Evolutionary conservation across 1,140 invertebrate species (phyloP).

Genomic region (Nasonia vitripennis): DNA sequence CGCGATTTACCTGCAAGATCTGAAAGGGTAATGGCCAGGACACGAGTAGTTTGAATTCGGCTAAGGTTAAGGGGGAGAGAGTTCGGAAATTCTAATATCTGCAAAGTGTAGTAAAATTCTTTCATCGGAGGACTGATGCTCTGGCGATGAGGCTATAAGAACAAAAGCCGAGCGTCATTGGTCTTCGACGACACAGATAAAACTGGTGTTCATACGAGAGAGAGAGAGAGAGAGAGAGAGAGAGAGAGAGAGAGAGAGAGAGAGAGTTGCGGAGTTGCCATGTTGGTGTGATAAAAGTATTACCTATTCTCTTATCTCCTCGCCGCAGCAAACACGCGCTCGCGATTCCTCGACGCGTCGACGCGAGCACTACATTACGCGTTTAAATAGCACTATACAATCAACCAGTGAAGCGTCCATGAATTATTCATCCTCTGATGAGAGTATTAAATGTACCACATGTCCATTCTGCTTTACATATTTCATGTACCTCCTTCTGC

Average conservation of each 20-base stretch:
- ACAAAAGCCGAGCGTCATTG: conserved; percentile 25
- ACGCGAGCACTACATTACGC: neutral
- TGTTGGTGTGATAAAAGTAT: conserved; percentile 33
- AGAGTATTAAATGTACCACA: neutral
- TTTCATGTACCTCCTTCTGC: neutral
- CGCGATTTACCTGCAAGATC: too few species aligned
- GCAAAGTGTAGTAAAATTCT: neutral
- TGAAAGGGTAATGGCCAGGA: too few species aligned
- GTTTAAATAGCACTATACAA: conserved; percentile 17
- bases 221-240: too few species aligned
- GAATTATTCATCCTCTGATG: conserved; percentile 28
- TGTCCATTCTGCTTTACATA: conserved; percentile 1
- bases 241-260: too few species aligned
- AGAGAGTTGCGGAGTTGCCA: neutral
- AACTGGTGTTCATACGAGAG: neutral
- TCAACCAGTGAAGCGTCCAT: conserved; percentile 16
- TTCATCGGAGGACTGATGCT: neutral
- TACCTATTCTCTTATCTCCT: conserved; percentile 32
- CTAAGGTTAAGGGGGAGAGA: neutral
- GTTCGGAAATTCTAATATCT: neutral
- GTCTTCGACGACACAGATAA: conserved; percentile 9
- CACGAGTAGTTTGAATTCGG: neutral
- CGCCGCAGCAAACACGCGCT: neutral
- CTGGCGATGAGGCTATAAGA: neutral
- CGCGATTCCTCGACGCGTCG: neutral